Conservation (phyloP, 2,113 vertebrate genomes). For the Zapus hudsonius region DNA sequence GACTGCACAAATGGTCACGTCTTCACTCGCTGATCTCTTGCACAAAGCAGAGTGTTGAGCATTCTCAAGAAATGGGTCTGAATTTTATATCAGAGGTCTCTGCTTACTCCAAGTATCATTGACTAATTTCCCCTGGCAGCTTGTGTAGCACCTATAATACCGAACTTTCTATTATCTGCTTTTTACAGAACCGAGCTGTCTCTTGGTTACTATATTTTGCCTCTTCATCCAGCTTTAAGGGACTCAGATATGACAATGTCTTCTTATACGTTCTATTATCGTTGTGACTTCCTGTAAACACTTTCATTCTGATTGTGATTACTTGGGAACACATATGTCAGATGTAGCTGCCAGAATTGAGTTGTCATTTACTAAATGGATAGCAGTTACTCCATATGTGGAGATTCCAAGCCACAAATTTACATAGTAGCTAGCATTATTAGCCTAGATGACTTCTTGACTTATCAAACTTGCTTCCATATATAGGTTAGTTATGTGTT, state of each 20-base stretch:
- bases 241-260: neutral
- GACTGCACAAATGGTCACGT: no score
- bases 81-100: no score
- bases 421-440: neutral
- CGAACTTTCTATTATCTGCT: neutral
- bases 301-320: neutral
- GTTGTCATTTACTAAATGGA: neutral
- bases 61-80: no score
- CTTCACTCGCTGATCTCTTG: no score
- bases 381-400: neutral
- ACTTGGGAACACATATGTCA: neutral
- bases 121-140: no score
- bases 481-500: neutral
- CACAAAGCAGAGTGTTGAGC: no score
- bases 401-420: neutral
- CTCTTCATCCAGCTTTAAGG: neutral
- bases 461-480: neutral
- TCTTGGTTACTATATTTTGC: neutral
- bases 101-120: no score
- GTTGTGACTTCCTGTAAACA: neutral
- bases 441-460: neutral
- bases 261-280: neutral
- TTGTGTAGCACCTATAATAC: no score
- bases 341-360: neutral
- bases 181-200: neutral